phyloP scores from a whole-genome alignment of 2,797 vertebrate genomes.

The Halcyon leucocephala region DNA sequence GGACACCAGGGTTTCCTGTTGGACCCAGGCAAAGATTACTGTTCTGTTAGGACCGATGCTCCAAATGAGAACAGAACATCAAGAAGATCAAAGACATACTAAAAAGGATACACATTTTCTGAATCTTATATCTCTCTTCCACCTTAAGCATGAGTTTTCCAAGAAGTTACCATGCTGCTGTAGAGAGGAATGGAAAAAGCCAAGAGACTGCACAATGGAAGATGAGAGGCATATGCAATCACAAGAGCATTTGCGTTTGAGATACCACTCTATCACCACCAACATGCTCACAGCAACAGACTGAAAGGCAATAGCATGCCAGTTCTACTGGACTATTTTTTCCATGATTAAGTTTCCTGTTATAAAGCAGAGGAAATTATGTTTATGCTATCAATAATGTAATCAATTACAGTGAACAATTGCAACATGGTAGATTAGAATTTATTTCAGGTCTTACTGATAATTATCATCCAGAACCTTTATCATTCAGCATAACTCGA shows the following conservation, averaged over 20 bases:
- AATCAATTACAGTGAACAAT: conserved; percentile 24
- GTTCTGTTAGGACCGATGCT: not conserved
- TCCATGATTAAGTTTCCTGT: conserved; percentile 22
- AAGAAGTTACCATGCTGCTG: not conserved
- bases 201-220: not conserved
- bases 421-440: not conserved
- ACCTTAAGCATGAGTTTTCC: not conserved
- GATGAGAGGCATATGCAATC: not conserved
- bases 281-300: not conserved
- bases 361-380: conserved; percentile 40
- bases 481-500: not conserved
- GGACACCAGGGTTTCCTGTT: not conserved
- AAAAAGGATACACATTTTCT: not conserved
- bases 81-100: not conserved
- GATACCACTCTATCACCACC: not conserved
- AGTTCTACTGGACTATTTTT: not conserved
- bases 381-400: conserved; percentile 31
- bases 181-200: not conserved
- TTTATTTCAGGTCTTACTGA: conserved; percentile 26
- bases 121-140: not conserved
- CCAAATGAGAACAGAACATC: not conserved
- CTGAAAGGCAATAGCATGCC: not conserved
- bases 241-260: not conserved
- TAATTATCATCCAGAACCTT: conserved; percentile 18
- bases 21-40: not conserved